Conservation (phyloP, 2,113 vertebrate genomes). For the Equus quagga region DNA sequence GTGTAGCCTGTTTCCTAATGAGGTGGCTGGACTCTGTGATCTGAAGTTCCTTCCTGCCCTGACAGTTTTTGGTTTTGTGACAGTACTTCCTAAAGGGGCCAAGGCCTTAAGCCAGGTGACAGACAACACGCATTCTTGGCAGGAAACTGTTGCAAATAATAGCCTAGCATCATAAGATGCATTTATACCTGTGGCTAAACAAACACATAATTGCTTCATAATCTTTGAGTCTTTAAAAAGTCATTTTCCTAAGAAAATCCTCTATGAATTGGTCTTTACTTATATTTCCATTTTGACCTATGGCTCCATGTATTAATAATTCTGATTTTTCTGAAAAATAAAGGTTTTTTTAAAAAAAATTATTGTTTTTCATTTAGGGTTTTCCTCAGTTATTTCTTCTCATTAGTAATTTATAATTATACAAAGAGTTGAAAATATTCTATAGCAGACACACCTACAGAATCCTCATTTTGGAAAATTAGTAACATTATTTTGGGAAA, state of each 20-base stretch:
- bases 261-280: not conserved
- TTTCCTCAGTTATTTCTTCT: constrained; percentile 3
- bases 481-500: constrained; percentile 18
- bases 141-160: not conserved
- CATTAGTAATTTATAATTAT: not conserved
- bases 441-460: not conserved
- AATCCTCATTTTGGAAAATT: not conserved
- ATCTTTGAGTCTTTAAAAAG: not conserved
- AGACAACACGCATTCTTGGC: not conserved
- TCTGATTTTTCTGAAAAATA: constrained; percentile 43
- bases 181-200: not conserved
- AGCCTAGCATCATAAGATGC: not conserved
- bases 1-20: not conserved
- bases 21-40: not conserved
- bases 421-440: not conserved
- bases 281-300: constrained; percentile 14
- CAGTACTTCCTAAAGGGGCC: not conserved
- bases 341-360: not conserved
- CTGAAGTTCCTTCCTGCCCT: not conserved
- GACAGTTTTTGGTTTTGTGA: constrained; percentile 11
- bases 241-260: not conserved
- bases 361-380: not conserved
- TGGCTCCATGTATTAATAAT: not conserved
- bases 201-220: not conserved
- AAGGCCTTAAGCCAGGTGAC: not conserved